Evolutionary conservation across 2,113 vertebrate species (phyloP).

Genomic region (Isichthys henryi): DNA sequence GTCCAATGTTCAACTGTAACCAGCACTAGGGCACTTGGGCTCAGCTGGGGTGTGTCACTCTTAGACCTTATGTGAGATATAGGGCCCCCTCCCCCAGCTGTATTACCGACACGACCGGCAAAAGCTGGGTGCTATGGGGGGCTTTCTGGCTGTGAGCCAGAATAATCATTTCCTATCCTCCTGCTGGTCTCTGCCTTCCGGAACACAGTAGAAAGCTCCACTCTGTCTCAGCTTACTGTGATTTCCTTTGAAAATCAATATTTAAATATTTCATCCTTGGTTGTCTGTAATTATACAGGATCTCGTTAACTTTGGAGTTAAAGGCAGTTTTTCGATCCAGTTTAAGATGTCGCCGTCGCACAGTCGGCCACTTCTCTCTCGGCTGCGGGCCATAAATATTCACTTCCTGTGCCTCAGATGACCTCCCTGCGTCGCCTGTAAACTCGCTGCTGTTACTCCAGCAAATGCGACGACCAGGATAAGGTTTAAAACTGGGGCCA

Average conservation of each 20-base stretch:
- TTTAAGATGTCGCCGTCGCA: background rate
- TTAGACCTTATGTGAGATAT: constrained; percentile 26
- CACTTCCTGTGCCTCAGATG: background rate
- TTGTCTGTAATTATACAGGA: background rate
- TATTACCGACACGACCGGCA: background rate
- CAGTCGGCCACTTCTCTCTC: background rate
- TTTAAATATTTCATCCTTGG: background rate
- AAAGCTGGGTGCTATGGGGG: background rate
- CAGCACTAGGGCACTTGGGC: constrained; percentile 37
- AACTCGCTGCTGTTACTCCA: background rate
- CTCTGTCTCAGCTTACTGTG: background rate
- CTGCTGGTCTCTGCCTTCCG: background rate
- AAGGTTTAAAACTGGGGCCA: background rate
- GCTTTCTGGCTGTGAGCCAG: background rate
- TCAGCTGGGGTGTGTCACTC: constrained; percentile 27
- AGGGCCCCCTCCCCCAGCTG: constrained; percentile 35
- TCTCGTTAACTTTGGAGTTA: background rate
- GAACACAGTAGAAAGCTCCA: background rate
- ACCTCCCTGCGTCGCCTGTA: background rate
- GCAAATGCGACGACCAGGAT: background rate
- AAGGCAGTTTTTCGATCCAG: background rate
- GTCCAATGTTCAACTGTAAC: background rate
- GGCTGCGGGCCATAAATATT: background rate
- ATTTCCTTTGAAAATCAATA: background rate
- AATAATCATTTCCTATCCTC: background rate